These are phyloP conservation scores for Eupsittula cactorum DNA, from an alignment of 2,113 vertebrate genomes.

Conservation along the genomic window DNA sequence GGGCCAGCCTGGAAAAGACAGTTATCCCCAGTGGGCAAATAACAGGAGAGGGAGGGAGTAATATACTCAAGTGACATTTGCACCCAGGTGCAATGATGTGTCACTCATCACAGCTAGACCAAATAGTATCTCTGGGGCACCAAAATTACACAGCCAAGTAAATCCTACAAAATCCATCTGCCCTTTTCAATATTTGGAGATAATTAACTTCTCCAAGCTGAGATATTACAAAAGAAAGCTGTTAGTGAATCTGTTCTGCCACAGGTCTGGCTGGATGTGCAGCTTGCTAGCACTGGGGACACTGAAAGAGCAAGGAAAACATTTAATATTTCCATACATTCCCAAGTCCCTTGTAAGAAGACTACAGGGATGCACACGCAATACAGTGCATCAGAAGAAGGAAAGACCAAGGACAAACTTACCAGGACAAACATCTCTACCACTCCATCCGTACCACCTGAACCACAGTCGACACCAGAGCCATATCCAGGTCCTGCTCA, in stretches of 20 bases:
- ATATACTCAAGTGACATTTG: slow-evolving; percentile 24
- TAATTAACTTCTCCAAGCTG: slow-evolving; percentile 63
- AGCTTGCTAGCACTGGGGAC: not conserved
- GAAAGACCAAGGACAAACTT: not conserved
- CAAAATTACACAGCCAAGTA: slow-evolving; percentile 49
- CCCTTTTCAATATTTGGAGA: slow-evolving; percentile 67
- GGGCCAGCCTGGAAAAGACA: not conserved
- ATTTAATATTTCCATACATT: not conserved
- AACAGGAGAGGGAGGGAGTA: not conserved
- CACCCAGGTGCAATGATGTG: not conserved
- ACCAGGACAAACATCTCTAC: not conserved
- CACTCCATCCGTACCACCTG: rapidly evolving
- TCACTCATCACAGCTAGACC: slow-evolving; percentile 37
- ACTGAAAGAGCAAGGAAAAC: not conserved
- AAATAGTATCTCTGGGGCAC: slow-evolving; percentile 52
- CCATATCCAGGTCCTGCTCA: not conserved
- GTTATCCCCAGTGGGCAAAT: slow-evolving; percentile 1
- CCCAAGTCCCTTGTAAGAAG: not conserved
- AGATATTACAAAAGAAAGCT: slow-evolving; percentile 56
- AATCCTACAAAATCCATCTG: slow-evolving; percentile 55
- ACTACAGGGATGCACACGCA: not conserved
- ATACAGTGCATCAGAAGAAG: not conserved
- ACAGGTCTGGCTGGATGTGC: not conserved
- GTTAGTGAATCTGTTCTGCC: slow-evolving; percentile 56
- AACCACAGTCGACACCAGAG: not conserved